Base-by-base conservation (phyloP, 2,888 invertebrate genomes). In the Pseudococcus viburni region DNA sequence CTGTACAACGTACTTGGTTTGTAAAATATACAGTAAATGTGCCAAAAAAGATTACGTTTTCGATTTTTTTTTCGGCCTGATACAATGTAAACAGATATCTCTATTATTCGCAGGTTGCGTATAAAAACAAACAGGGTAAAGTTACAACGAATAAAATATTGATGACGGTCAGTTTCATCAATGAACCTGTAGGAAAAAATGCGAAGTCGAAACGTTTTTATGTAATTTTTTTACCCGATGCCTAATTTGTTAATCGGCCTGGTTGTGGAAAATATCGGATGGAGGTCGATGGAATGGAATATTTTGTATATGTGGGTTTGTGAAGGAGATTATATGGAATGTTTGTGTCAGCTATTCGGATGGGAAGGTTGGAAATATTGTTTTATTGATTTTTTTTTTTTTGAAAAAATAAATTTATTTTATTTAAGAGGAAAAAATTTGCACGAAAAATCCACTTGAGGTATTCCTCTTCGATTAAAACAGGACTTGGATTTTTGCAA, bases 71-170 rank as follows among this genome's bases (percentile, higher is more conserved):
- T 83, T 46, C 5, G n/a, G 11, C 7, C 42, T 8, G 42, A 83
- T 46, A 46, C 46, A 46, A 19, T 46, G 80, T 83, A 83, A 83
- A 83, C 46, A 83, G 42, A 83, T 83, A 17, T 19, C 19, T 46
- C 80, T 33, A 83, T 83, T 83, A 83, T 83, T 33, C 26, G n/a
- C 46, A 9, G 19, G 19, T 15, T 83, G 33, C 26, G 33, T 33
- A 46, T 83, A 83, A 46, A 42, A 42, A 46, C 42, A 42, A 26
- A 83, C 80, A 83, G n/a, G 15, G 80, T 83, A 83, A 19, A 46
- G 80, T 19, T 83, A 83, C 80, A 83, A 83, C 42, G 80, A 42
- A 46, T 46, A 83, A 83, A 83, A 83, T 83, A 83, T 83, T 83
- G 80, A 83, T 83, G 80, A 83, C 9, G 80, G 80, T 83, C 80